Conservation (phyloP, 2,888 invertebrate species). For the Sepioteuthis lessoniana region DNA sequence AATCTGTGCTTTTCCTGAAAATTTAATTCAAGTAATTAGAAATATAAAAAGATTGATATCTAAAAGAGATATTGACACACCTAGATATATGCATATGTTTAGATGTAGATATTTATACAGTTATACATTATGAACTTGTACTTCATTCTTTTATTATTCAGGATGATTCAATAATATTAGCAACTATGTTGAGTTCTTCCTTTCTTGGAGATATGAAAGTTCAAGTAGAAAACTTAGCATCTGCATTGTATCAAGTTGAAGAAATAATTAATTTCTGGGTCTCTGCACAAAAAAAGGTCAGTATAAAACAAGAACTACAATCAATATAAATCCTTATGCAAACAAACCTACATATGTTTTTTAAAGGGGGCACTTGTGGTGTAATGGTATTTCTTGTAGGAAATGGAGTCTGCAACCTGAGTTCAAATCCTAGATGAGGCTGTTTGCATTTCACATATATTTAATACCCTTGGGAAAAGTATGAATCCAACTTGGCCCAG, state of each 20-base stretch:
- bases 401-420: no score
- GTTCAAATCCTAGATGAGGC: no score
- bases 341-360: background rate
- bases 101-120: background rate
- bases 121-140: background rate
- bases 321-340: background rate
- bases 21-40: no score
- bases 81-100: no score
- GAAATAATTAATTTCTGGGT: conserved; percentile 72
- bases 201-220: conserved; percentile 69
- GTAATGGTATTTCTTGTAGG: no score
- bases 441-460: no score
- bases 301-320: background rate
- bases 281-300: conserved; percentile 72
- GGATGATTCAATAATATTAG: conserved; percentile 69
- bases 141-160: conserved; percentile 53
- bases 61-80: no score
- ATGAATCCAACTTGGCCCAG: no score
- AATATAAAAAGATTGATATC: no score
- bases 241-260: conserved; percentile 69
- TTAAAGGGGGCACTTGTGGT: no score
- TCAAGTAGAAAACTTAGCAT: conserved; percentile 67
- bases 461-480: no score
- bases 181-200: conserved; percentile 68
- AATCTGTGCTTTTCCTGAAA: no score